Percentiles rank a stretch among this genome's conserved stretches.
phyloP scores from a whole-genome alignment of 2,888 invertebrate genomes.

The Blastobasis adustella region DNA sequence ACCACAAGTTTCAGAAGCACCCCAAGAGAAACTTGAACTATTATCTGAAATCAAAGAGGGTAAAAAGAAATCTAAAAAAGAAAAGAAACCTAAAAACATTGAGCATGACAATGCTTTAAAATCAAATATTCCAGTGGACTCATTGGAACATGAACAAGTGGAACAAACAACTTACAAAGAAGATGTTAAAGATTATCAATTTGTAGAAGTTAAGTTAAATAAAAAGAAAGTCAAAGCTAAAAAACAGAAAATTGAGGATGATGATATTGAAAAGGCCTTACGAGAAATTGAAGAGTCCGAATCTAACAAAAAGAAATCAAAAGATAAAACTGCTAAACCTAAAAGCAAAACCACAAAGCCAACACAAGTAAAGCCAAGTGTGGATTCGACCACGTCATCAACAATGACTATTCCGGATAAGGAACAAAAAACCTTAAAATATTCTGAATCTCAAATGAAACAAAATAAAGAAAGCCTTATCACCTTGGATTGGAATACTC shows the following conservation, averaged over 20 bases:
- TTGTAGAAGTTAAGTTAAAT: constrained; percentile 26
- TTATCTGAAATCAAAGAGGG: constrained; percentile 3
- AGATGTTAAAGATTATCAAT: constrained; percentile 13
- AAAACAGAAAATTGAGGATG: constrained; percentile 34
- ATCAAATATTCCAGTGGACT: constrained; percentile 1
- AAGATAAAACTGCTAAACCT: constrained; percentile 5
- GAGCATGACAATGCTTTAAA: not conserved
- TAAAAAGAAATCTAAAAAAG: constrained; percentile 19
- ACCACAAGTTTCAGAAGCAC: constrained; percentile 6
- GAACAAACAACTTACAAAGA: not conserved
- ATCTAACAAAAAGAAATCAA: constrained; percentile 23
- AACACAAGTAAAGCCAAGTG: not conserved
- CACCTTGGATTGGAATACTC: constrained; percentile 57
- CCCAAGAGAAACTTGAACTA: constrained; percentile 5
- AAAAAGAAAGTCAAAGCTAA: constrained; percentile 48
- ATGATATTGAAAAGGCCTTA: constrained; percentile 43
- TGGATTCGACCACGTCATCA: not conserved
- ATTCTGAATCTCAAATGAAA: constrained; percentile 1
- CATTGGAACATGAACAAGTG: constrained; percentile 4
- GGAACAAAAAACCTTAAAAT: not conserved
- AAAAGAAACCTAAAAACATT: constrained; percentile 18
- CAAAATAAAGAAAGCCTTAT: constrained; percentile 22
- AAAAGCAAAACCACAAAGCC: constrained; percentile 10
- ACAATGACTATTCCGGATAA: not conserved
- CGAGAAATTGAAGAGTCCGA: constrained; percentile 38